Conservation (phyloP, 2,797 vertebrate genomes). For the Manis javanica region DNA sequence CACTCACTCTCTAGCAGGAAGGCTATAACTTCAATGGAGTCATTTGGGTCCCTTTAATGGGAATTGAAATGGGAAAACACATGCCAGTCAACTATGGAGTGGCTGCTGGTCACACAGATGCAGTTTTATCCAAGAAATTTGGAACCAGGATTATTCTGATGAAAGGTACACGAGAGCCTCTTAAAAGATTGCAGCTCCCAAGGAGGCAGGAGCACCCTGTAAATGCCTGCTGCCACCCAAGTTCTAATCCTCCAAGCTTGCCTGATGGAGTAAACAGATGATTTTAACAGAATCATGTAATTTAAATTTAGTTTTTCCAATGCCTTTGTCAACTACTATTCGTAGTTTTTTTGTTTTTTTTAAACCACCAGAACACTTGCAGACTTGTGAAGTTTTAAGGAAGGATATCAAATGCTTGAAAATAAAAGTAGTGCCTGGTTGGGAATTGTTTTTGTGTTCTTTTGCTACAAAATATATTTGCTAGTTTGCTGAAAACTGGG, state of each 20-base stretch:
- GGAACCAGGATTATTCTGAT: not conserved
- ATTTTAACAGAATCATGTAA: slow-evolving; percentile 39
- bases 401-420: slow-evolving; percentile 60
- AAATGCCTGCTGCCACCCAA: not conserved
- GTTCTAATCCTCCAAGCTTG: not conserved
- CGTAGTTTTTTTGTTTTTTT: not conserved
- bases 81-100: not conserved
- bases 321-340: slow-evolving; percentile 49
- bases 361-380: slow-evolving; percentile 49
- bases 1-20: not conserved
- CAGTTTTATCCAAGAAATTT: not conserved
- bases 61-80: slow-evolving; percentile 11
- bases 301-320: slow-evolving; percentile 48
- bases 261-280: not conserved
- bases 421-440: slow-evolving; percentile 51
- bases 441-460: slow-evolving; percentile 37
- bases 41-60: slow-evolving; percentile 16
- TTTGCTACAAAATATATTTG: slow-evolving; percentile 5
- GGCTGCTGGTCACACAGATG: not conserved
- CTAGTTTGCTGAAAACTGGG: not conserved
- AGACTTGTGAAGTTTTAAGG: slow-evolving; percentile 51
- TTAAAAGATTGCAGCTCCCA: not conserved
- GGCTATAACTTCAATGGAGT: not conserved
- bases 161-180: not conserved
- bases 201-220: not conserved